A percentile compares a stretch with the other conserved stretches of the same genome.
Conservation (phyloP, 1,140 invertebrate genomes). For the Gryon sp. region DNA sequence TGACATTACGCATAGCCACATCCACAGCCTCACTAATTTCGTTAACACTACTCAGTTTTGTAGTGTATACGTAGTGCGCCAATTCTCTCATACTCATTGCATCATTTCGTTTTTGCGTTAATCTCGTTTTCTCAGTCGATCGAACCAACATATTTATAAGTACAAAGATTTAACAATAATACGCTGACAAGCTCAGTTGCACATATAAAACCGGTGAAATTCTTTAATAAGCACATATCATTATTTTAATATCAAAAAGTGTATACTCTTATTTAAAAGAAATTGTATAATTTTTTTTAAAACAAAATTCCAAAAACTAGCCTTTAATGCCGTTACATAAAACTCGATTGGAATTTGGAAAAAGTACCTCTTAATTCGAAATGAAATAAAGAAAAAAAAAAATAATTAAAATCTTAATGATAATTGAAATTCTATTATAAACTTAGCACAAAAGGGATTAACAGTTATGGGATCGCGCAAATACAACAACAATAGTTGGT, state of each 20-base stretch:
- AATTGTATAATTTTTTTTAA: too few species aligned
- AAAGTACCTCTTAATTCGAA: too few species aligned
- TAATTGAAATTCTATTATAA: too few species aligned
- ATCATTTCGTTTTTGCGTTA: neutral
- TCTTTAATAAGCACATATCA: slow-evolving; percentile 19
- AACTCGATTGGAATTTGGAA: too few species aligned
- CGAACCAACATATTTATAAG: slow-evolving; percentile 4
- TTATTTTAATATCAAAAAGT: slow-evolving; percentile 25
- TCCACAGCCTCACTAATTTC: slow-evolving; percentile 34
- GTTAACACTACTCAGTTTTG: neutral
- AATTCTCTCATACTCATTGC: slow-evolving; percentile 9
- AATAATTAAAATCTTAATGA: too few species aligned
- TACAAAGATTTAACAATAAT: slow-evolving; percentile 27
- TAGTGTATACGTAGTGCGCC: neutral
- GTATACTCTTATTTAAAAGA: too few species aligned
- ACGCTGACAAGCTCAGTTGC: slow-evolving; percentile 4
- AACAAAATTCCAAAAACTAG: slow-evolving; percentile 1
- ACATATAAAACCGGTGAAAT: neutral
- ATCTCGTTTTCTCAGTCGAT: slow-evolving; percentile 5
- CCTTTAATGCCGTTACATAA: slow-evolving; percentile 7
- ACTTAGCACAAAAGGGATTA: slow-evolving; percentile 26
- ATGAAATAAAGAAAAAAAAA: too few species aligned
- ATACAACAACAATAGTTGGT: slow-evolving; percentile 39
- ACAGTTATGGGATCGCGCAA: slow-evolving; percentile 32
- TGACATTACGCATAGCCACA: slow-evolving; percentile 29